Base-by-base conservation (phyloP, 2,797 vertebrate genomes). In the Aselliscus stoliczkanus region DNA sequence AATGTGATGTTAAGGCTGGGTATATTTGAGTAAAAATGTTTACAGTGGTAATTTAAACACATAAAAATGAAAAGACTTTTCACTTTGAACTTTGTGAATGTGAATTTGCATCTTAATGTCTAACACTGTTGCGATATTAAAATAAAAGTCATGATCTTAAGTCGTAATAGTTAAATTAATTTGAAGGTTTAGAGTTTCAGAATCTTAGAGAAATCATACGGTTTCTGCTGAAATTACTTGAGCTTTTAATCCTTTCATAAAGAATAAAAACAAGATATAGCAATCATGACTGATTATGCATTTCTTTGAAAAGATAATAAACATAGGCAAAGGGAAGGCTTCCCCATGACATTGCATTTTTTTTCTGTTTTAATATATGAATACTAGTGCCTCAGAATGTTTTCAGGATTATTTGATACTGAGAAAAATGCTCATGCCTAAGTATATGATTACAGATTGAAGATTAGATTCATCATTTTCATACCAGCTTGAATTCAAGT, bases 261-360 rank as follows among this genome's bases (percentile, higher is more conserved):
- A 72, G 73, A 47, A 94, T 82, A 92, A 76, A 50, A 88, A 17
- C 13, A 95, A 56, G 92, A 4, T 1, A 2, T 81, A 96, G 97
- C 25, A 75, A 54, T 97, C 72, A 86, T 83, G 96, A 87, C 90
- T 97, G 94, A 95, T 97, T 96, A 96, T 52, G 11, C 84, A 34
- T 95, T 34, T 82, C 0, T 73, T 94, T 98, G 88, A 94, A 96
- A 84, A 94, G 37, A 56, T 27, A 92, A 88, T 95, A 84, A 80
- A 54, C 31, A 70, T 54, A 92, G 10, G 56, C 42, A 94, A 90
- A 58, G 17, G 11, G 50, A 87, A 94, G 21, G 0, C 1, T 56
- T 88, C 25, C 86, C 23, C 56, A 11, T 44, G 70, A 39, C 4
- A 29, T 9, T 50, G 15, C 12, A 14, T 50, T 70, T 64, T 54